phyloP scores from a whole-genome alignment of 2,113 vertebrate genomes.

The Phyllopteryx taeniolatus region DNA sequence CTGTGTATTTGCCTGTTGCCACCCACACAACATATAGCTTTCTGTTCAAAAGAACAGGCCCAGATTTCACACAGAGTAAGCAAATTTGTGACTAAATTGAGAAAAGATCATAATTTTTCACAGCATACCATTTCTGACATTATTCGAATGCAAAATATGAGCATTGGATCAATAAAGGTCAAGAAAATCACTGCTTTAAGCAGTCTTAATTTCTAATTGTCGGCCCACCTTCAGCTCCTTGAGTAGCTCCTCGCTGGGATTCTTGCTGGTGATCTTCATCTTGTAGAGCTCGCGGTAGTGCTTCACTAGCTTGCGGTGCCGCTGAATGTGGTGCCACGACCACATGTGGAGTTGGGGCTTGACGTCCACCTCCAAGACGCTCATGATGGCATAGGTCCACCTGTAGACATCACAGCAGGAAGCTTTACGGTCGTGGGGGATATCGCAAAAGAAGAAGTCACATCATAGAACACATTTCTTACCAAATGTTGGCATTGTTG shows the following conservation, averaged over 20 bases:
- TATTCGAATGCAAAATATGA: not conserved
- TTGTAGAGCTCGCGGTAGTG: slow-evolving; percentile 87
- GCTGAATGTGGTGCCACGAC: slow-evolving; percentile 87
- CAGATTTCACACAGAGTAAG: too few species aligned
- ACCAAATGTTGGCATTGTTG: slow-evolving; percentile 82
- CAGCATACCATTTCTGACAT: not conserved
- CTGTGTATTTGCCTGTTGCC: not conserved
- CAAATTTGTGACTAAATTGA: too few species aligned
- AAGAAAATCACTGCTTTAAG: not conserved
- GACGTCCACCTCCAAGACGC: slow-evolving; percentile 87
- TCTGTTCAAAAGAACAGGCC: not conserved
- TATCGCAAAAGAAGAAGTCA: not conserved
- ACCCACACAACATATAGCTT: not conserved
- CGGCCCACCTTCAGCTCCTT: slow-evolving; percentile 79
- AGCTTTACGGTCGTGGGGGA: not conserved
- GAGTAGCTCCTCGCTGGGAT: slow-evolving; percentile 77
- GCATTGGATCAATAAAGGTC: not conserved
- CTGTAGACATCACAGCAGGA: slow-evolving; percentile 54
- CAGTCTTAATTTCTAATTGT: not conserved
- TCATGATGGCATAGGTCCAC: slow-evolving; percentile 86
- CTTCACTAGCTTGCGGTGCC: slow-evolving; percentile 81
- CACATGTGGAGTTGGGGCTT: slow-evolving; percentile 87
- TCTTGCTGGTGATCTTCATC: slow-evolving; percentile 88
- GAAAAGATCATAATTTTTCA: not conserved
- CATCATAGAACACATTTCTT: slow-evolving; percentile 28